Conservation (phyloP, 2,888 invertebrate species). For the Aquatica leii region DNA sequence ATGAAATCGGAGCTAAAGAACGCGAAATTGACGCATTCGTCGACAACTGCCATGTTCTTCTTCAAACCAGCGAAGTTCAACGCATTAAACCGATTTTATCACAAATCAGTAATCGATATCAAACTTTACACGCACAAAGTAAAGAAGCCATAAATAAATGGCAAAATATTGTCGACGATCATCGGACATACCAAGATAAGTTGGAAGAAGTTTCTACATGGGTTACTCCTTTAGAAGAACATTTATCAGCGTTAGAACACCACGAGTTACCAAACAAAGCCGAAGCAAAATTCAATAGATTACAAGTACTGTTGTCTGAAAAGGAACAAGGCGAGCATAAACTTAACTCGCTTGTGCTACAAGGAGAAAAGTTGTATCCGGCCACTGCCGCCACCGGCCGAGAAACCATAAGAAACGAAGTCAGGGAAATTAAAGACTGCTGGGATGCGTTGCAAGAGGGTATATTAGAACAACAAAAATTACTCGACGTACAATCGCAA, state of each 20-base stretch:
- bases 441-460: constrained; percentile 89
- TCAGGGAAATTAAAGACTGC: constrained; percentile 80
- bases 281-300: constrained; percentile 72
- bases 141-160: constrained; percentile 88
- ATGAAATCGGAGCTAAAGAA: constrained; percentile 81
- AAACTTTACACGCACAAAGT: constrained; percentile 79
- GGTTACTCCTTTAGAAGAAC: constrained; percentile 79
- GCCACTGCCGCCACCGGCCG: constrained; percentile 92
- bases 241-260: constrained; percentile 71
- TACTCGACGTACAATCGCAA: constrained; percentile 81
- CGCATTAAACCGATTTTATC: constrained; percentile 86
- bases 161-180: constrained; percentile 84
- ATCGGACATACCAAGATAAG: constrained; percentile 79
- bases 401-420: constrained; percentile 86
- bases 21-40: constrained; percentile 87
- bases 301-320: constrained; percentile 79
- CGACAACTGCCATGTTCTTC: constrained; percentile 86
- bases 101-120: constrained; percentile 89
- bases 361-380: constrained; percentile 89
- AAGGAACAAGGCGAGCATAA: constrained; percentile 85
- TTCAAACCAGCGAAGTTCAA: constrained; percentile 85
- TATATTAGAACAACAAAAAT: constrained; percentile 84
- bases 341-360: constrained; percentile 74
- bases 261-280: constrained; percentile 67
- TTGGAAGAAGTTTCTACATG: constrained; percentile 78